Conservation (phyloP, 1,140 invertebrate species). For the Trachelipus rathkii region DNA sequence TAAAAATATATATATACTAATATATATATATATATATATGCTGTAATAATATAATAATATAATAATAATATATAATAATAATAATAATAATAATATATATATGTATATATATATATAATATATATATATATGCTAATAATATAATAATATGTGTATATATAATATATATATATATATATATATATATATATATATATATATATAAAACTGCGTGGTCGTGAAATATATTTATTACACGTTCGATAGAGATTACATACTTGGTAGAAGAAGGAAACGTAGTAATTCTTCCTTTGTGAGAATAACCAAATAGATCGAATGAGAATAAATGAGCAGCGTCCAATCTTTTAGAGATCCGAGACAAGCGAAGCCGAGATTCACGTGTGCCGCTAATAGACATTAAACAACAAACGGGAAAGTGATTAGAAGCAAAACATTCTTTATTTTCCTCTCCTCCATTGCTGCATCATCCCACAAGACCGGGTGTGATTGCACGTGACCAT, state of each 20-base stretch:
- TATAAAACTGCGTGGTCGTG: neutral
- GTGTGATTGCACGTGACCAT: neutral
- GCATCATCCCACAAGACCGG: neutral
- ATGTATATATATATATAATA: no score
- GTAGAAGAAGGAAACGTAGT: neutral
- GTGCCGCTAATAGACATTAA: conserved; percentile 1
- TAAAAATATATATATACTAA: no score
- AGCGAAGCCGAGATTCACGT: neutral
- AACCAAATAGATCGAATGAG: neutral
- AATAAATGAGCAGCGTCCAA: neutral
- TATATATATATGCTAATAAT: no score
- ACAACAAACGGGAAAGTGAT: neutral
- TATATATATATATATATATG: no score
- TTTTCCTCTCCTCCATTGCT: neutral
- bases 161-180: no score
- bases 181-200: no score
- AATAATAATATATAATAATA: no score
- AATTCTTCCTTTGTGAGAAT: neutral
- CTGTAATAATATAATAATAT: no score
- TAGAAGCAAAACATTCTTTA: neutral
- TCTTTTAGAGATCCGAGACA: neutral
- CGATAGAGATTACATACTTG: neutral
- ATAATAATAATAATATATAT: no score
- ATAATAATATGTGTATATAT: no score
- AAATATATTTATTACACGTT: neutral